Evolutionary conservation across 2,797 vertebrate genomes (phyloP), one percentile per base, ranked within the genome.

Genomic region (Coreius guichenoti): DNA sequence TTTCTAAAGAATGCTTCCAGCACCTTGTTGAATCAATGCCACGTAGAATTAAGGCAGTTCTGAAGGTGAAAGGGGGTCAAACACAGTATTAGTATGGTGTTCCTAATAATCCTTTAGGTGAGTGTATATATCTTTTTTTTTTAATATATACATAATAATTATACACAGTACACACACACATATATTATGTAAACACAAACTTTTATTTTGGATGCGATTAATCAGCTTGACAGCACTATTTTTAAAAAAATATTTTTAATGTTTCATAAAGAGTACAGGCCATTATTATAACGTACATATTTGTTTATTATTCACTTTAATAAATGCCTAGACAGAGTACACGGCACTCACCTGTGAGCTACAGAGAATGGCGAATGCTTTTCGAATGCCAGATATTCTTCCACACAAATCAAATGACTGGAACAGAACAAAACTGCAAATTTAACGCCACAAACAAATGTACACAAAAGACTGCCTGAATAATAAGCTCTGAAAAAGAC

Each of bases 321-420:
- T 49, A 58, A 73, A 79, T 19, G 29, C 12, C 29, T 14, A 33
- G 45, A 16, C 29, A 45, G 1, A 76, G 33, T 29, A 11, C 31
- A 85, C 95, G 33, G 4, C 21, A 88, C 96, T 93, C 86, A 99
- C 98, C 97, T 99, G 98, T n/a, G 97, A 94, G 83, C 96, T 96
- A 90, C 98, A 99, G n/a, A 99, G 95, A 70, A 98, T 93, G 78
- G 94, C 95, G 87, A 98, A 80, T 0, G 98, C 97, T 92, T 97
- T 99, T 73, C 96, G 94, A 75, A 98, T 94, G 11, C 96, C 97
- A 0, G 97, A 97, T 80, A 98, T 84, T 0, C 97, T 96, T 80
- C 98, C 96, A 86, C 98, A 99, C 90, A 99, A 96, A 92, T 99
- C 98, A 75, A 99, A 98, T 1, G 97, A 97, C 98, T 99, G 94